phyloP scores from a whole-genome alignment of 2,797 vertebrate species.

The Ciconia nigra region DNA sequence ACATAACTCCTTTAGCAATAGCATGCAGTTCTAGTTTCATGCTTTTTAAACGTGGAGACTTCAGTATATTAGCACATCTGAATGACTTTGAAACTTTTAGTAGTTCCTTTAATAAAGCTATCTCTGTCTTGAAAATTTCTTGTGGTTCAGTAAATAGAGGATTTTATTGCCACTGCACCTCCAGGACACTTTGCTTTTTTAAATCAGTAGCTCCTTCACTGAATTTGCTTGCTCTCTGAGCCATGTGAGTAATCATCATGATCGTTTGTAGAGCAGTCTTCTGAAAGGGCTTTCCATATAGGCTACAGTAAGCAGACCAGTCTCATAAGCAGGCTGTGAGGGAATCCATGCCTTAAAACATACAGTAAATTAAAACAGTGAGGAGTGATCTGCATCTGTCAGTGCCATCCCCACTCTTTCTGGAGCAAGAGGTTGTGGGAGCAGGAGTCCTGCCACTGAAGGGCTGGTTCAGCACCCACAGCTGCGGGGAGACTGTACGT shows the following conservation, averaged over 20 bases:
- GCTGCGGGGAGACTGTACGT: not conserved
- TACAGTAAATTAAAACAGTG: not conserved
- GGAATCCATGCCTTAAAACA: not conserved
- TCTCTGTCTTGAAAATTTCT: not conserved
- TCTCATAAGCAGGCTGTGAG: not conserved
- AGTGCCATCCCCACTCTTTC: rapidly evolving
- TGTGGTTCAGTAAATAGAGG: not conserved
- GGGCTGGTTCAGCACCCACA: not conserved
- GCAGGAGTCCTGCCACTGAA: not conserved
- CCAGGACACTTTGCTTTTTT: not conserved
- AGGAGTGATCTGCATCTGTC: not conserved
- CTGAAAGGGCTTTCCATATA: not conserved
- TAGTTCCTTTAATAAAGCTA: not conserved
- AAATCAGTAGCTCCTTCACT: not conserved
- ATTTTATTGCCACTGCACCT: not conserved
- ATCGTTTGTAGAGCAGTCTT: not conserved
- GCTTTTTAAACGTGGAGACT: not conserved
- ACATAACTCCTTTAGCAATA: not conserved
- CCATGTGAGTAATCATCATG: rapidly evolving
- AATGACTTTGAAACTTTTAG: not conserved
- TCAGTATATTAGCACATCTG: not conserved
- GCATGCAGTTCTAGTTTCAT: not conserved
- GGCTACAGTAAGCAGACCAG: not conserved
- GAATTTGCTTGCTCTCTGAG: not conserved
- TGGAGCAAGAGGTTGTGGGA: not conserved